Evolutionary conservation across 2,113 vertebrate genomes (phyloP).

Genomic region (Oncorhynchus kisutch): DNA sequence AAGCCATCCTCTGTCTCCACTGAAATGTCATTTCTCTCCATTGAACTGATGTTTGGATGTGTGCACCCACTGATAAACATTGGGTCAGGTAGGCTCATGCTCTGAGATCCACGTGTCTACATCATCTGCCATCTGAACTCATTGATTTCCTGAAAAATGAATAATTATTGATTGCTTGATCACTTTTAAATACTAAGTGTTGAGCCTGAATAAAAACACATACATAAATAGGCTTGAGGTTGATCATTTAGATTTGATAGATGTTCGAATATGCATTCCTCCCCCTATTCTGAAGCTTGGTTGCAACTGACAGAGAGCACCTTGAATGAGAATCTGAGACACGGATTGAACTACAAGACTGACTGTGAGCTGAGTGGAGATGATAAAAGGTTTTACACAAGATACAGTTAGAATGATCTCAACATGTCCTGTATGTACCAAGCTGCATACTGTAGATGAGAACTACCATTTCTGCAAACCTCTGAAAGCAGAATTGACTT

Average conservation of each 20-base stretch:
- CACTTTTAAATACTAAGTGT: constrained; percentile 26
- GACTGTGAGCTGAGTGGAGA: constrained; percentile 25
- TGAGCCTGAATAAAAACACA: constrained; percentile 10
- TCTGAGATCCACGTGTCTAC: too few relatives aligned
- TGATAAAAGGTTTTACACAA: not conserved
- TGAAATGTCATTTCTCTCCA: constrained; percentile 61
- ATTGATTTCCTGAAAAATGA: constrained; percentile 23
- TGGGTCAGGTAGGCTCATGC: constrained; percentile 35
- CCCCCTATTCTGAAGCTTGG: constrained; percentile 7
- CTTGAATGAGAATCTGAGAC: constrained; percentile 53
- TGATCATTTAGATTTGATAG: constrained; percentile 49
- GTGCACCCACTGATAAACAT: constrained; percentile 12
- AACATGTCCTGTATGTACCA: too few relatives aligned
- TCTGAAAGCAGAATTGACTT: too few relatives aligned
- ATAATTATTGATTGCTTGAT: constrained; percentile 16
- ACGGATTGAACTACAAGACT: constrained; percentile 33
- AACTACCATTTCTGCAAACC: too few relatives aligned
- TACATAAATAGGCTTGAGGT: constrained; percentile 44
- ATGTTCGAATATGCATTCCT: not conserved
- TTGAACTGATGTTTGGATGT: constrained; percentile 51
- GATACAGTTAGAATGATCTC: too few relatives aligned
- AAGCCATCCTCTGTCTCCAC: constrained; percentile 62
- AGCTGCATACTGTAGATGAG: too few relatives aligned
- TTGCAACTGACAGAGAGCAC: constrained; percentile 65
- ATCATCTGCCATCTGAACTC: constrained; percentile 34